phyloP scores from a whole-genome alignment of 1,140 invertebrate genomes.

The Drosophila sproati region DNA sequence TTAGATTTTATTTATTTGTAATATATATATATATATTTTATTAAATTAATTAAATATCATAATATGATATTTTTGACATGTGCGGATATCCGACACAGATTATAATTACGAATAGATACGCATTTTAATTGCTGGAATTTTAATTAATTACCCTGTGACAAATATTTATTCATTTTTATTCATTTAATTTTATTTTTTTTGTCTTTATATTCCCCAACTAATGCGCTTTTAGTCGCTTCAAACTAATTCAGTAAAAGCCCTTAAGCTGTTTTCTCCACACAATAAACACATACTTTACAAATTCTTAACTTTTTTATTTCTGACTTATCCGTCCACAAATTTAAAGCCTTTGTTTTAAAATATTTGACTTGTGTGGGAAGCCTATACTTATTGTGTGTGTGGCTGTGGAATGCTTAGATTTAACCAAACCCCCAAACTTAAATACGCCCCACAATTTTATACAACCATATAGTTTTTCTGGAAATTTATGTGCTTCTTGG shows the following conservation, averaged over 20 bases:
- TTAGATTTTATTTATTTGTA: no score
- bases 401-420: not conserved
- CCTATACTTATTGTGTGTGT: slow-evolving; percentile 11
- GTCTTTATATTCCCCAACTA: not conserved
- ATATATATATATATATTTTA: no score
- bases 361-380: slow-evolving; percentile 23
- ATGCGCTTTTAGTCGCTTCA: not conserved
- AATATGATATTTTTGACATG: no score
- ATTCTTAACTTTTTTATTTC: slow-evolving; percentile 68
- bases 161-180: no score
- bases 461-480: slow-evolving; percentile 61
- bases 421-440: not conserved
- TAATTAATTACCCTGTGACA: no score
- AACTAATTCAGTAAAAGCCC: slow-evolving; percentile 9
- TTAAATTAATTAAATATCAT: no score
- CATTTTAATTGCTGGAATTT: no score
- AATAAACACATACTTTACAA: slow-evolving; percentile 67
- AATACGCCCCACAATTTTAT: slow-evolving; percentile 36
- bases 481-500: slow-evolving; percentile 66
- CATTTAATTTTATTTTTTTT: not conserved
- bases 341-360: slow-evolving; percentile 19
- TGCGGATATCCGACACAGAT: no score
- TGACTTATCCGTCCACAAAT: slow-evolving; percentile 22
- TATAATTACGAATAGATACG: no score
- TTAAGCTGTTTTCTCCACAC: slow-evolving; percentile 45